A percentile compares a stretch with the other conserved stretches of the same genome.
Conservation (phyloP, 2,113 vertebrate species). For the Struthio camelus region DNA sequence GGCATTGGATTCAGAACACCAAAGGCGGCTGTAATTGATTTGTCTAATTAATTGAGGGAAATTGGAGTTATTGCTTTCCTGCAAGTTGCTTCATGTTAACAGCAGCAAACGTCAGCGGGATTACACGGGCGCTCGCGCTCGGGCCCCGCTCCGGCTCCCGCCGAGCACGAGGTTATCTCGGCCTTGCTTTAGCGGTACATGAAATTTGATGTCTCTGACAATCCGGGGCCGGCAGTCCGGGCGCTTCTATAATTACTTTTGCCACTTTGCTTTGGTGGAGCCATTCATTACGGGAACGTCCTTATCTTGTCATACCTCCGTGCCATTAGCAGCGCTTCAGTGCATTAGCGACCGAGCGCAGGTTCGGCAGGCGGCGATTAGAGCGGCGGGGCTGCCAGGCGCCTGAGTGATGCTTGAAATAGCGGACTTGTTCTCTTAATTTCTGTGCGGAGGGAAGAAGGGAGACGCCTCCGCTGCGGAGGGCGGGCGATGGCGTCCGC, state of each 20-base stretch:
- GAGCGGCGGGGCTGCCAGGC: slow-evolving; percentile 34
- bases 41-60: slow-evolving; percentile 62
- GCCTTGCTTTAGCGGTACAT: slow-evolving; percentile 56
- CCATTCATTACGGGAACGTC: slow-evolving; percentile 57
- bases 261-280: slow-evolving; percentile 73
- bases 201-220: slow-evolving; percentile 61
- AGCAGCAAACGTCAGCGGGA: slow-evolving; percentile 58
- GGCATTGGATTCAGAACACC: neutral
- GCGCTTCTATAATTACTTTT: slow-evolving; percentile 73
- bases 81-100: slow-evolving; percentile 6
- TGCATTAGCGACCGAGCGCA: slow-evolving; percentile 76
- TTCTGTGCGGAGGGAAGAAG: slow-evolving; percentile 17
- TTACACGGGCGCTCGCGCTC: neutral
- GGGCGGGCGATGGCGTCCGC: no score
- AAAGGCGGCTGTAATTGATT: slow-evolving; percentile 54
- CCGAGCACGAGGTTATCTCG: slow-evolving; percentile 75
- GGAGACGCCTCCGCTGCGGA: no score
- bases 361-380: slow-evolving; percentile 70
- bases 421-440: slow-evolving; percentile 25
- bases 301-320: slow-evolving; percentile 79
- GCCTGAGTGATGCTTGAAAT: slow-evolving; percentile 70
- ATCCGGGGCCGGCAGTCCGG: slow-evolving; percentile 47
- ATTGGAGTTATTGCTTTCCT: neutral
- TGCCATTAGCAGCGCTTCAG: slow-evolving; percentile 72
- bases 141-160: slow-evolving; percentile 15